Conservation (phyloP, 2,113 vertebrate genomes). For the Syngnathoides biaculeatus region DNA sequence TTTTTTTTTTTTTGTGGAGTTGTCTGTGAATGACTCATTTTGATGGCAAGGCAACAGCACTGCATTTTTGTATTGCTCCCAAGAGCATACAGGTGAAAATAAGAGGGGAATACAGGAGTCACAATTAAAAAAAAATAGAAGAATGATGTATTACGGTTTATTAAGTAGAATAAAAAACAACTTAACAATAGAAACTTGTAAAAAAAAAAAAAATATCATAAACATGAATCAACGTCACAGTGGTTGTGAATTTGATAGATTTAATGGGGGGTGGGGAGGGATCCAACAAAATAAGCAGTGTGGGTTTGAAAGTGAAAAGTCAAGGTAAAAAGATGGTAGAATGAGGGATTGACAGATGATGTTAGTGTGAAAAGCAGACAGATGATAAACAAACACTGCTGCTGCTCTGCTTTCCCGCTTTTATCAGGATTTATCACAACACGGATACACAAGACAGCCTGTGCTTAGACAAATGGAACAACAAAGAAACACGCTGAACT, state of each 20-base stretch:
- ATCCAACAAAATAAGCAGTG: slow-evolving; percentile 9
- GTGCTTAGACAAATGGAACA: slow-evolving; percentile 27
- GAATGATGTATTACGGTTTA: slow-evolving; percentile 1
- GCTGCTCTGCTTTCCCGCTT: slow-evolving; percentile 49
- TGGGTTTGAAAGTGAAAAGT: slow-evolving; percentile 24
- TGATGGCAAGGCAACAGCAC: slow-evolving; percentile 20
- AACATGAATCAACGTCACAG: not conserved
- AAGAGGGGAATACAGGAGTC: slow-evolving; percentile 12
- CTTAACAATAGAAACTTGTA: not conserved
- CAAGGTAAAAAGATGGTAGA: slow-evolving; percentile 11
- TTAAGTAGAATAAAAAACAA: slow-evolving; percentile 6
- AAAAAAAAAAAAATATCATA: slow-evolving; percentile 14
- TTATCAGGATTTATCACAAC: slow-evolving; percentile 33
- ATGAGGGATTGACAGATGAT: slow-evolving; percentile 19
- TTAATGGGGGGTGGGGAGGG: not conserved
- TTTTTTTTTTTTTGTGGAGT: not conserved
- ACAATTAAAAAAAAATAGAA: not conserved
- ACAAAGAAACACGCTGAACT: slow-evolving; percentile 3
- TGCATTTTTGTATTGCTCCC: slow-evolving; percentile 19
- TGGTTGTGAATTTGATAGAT: not conserved
- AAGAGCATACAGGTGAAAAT: slow-evolving; percentile 20
- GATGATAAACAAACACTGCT: slow-evolving; percentile 62
- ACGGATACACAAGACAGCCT: slow-evolving; percentile 22
- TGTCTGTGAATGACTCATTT: slow-evolving; percentile 5
- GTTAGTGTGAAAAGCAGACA: slow-evolving; percentile 40